Evolutionary conservation across 1,140 invertebrate species (phyloP).

Genomic region (Trichonephila clavipes): DNA sequence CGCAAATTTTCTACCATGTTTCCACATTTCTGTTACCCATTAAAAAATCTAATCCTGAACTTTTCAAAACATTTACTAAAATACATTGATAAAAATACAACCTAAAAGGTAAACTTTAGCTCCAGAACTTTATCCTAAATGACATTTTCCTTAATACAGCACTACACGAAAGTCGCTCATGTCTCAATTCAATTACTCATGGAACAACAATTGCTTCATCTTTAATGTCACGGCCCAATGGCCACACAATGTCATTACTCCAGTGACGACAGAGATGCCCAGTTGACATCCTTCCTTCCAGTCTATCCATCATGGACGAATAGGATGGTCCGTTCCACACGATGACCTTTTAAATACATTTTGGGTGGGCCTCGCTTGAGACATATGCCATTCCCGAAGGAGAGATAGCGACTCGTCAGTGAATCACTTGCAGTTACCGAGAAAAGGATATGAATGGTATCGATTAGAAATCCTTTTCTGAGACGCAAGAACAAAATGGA

Average conservation of each 20-base stretch:
- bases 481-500: background rate
- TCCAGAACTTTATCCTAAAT: no score
- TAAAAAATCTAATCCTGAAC: no score
- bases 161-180: background rate
- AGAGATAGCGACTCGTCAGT: background rate
- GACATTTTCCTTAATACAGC: no score
- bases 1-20: no score
- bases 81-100: no score
- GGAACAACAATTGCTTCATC: slow-evolving; percentile 34
- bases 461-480: slow-evolving; percentile 1
- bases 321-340: slow-evolving; percentile 35
- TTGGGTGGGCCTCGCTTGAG: background rate
- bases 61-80: no score
- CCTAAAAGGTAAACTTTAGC: no score
- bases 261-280: background rate
- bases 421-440: background rate
- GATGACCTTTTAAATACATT: slow-evolving; percentile 57
- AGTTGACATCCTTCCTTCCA: background rate
- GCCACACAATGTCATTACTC: slow-evolving; percentile 15
- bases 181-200: slow-evolving; percentile 4
- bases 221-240: slow-evolving; percentile 37
- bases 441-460: slow-evolving; percentile 31
- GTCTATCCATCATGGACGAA: slow-evolving; percentile 19
- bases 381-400: background rate
- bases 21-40: no score